These are phyloP conservation scores for Pseudomugil tenellus DNA, from an alignment of 2,797 vertebrate species.

Conservation along the genomic window DNA sequence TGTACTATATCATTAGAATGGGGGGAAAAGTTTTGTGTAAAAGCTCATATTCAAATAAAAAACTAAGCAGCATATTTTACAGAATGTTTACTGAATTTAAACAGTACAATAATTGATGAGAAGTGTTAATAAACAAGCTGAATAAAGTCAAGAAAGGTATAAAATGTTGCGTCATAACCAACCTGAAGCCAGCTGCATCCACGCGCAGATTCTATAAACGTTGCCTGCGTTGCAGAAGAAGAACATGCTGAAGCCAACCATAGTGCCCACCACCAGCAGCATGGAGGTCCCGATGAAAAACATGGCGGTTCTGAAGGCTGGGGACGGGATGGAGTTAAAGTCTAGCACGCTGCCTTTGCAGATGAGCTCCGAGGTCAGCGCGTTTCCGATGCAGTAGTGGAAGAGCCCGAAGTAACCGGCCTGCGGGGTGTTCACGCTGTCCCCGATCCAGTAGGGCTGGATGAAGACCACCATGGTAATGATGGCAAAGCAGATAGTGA, in stretches of 20 bases:
- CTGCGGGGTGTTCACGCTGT: constrained; percentile 94
- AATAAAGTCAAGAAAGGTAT: not conserved
- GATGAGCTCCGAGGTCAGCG: constrained; percentile 92
- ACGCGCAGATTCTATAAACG: constrained; percentile 94
- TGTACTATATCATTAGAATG: not conserved
- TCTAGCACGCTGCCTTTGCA: constrained; percentile 93
- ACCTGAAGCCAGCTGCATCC: constrained; percentile 98
- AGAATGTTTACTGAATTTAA: not conserved
- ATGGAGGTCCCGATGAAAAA: constrained; percentile 94
- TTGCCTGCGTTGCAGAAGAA: constrained; percentile 94
- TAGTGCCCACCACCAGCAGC: constrained; percentile 92
- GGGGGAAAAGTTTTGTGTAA: not conserved
- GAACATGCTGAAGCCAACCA: constrained; percentile 93
- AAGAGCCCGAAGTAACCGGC: constrained; percentile 97
- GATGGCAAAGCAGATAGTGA: constrained; percentile 93
- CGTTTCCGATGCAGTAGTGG: constrained; percentile 96
- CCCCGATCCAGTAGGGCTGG: constrained; percentile 97
- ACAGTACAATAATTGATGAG: not conserved
- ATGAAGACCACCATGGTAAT: constrained; percentile 94
- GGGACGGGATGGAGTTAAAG: constrained; percentile 92
- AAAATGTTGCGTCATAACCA: constrained; percentile 39
- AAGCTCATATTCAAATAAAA: not conserved
- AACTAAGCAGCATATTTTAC: not conserved
- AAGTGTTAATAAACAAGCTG: not conserved
- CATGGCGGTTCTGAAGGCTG: constrained; percentile 95